Percentiles rank a stretch among this genome's conserved stretches.
These are phyloP conservation scores for Phyllotreta striolata DNA, from an alignment of 2,888 invertebrate genomes.

Conservation along the genomic window DNA sequence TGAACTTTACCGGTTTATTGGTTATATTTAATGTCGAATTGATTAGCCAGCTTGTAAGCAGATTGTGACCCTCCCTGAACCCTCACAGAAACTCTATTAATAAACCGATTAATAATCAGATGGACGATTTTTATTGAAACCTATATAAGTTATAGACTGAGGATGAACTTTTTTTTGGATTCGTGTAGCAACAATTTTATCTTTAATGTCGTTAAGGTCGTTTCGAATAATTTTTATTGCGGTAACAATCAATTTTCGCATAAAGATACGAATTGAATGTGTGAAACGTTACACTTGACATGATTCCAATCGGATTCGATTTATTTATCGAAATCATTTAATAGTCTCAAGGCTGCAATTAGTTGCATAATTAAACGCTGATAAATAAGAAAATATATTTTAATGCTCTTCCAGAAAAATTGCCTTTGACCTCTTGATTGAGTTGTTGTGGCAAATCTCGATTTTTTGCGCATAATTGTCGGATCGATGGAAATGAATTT, in stretches of 20 bases:
- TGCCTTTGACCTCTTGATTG: conserved; percentile 4
- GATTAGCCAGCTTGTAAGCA: conserved; percentile 14
- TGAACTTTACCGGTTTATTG: conserved; percentile 20
- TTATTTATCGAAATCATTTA: conserved; percentile 9
- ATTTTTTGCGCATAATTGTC: neutral
- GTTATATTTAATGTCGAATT: conserved; percentile 19
- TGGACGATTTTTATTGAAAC: too few relatives aligned
- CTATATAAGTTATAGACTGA: too few relatives aligned
- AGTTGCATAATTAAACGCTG: conserved; percentile 1
- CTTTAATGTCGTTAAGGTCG: too few relatives aligned
- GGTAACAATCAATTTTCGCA: neutral
- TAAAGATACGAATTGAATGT: neutral
- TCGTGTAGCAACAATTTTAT: too few relatives aligned
- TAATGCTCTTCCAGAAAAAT: neutral
- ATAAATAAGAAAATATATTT: conserved; percentile 7
- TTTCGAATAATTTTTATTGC: too few relatives aligned
- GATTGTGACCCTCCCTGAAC: conserved; percentile 2
- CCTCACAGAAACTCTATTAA: too few relatives aligned
- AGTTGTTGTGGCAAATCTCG: neutral
- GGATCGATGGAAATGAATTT: neutral
- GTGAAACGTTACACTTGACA: conserved; percentile 7
- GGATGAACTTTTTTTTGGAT: too few relatives aligned
- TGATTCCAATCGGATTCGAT: conserved; percentile 2
- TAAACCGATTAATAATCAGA: too few relatives aligned
- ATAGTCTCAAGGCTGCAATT: conserved; percentile 11